Base-by-base conservation (phyloP, 2,888 invertebrate species). In the Schizotus pectinicornis region DNA sequence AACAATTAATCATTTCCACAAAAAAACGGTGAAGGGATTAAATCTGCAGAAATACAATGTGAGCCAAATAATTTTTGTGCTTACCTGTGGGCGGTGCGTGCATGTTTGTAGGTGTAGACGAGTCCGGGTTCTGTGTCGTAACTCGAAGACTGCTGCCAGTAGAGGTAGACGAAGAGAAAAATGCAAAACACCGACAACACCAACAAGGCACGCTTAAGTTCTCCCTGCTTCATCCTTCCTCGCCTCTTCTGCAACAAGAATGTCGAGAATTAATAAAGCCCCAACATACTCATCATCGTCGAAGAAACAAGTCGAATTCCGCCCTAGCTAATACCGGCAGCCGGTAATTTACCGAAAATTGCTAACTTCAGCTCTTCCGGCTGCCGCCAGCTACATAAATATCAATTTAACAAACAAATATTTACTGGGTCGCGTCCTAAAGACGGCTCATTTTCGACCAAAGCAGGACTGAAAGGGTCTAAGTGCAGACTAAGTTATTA, bases 171-270 rank as follows among this genome's bases (percentile, higher is more conserved):
- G 65, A 83, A 78, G 47, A 83, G 76, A 47, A 80, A 77, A 52
- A 82, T 78, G 61, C 83, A 83, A 69, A 82, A 76, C 63, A 82
- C 70, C 66, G 81, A 80, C 56, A 81, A 84, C 67, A 81, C 78
- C 75, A 80, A 83, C 78, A 82, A 83, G 76, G 76, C 82, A 72
- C 81, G 81, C 78, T 82, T 80, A 75, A 83, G 77, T 75, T 82
- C 83, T 68, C 80, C 84, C 78, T 82, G 82, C 71, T 83, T 81
- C 77, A 82, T 79, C 69, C 75, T 77, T 65, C 66, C 69, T 54
- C 61, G 69, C 74, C 75, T 64, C 59, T 66, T 41, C 67, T 81
- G 74, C 30, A 75, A 75, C 56, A 68, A 67, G 53, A 63, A 58
- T 31, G 31, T 51, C 12, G 12, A 11, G 33, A 51, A 50, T 39